Conservation (phyloP, 2,797 vertebrate genomes). For the Cyclopterus lumpus region DNA sequence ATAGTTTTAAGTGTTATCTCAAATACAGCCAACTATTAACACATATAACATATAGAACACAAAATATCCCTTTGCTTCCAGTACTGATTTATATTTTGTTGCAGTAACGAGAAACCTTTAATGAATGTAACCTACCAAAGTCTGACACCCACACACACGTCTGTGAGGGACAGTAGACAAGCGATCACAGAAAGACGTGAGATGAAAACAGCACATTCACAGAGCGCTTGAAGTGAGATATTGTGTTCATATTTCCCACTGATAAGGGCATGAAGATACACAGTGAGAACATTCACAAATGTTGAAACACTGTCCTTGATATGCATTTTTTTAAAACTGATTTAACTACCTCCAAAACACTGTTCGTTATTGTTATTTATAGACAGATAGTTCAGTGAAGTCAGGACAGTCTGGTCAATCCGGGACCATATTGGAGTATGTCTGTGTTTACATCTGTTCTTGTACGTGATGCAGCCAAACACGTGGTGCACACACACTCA, state of each 20-base stretch:
- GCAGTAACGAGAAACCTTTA: conserved; percentile 25
- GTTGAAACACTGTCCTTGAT: conserved; percentile 10
- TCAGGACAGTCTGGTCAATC: conserved; percentile 63
- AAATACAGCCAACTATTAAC: not conserved
- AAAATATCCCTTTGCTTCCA: conserved; percentile 13
- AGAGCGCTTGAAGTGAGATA: conserved; percentile 32
- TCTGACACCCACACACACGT: conserved; percentile 52
- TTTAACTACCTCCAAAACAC: not conserved
- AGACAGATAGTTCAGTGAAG: conserved; percentile 51
- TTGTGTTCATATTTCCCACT: conserved; percentile 25
- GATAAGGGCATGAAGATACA: conserved; percentile 27
- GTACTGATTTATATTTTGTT: conserved; percentile 23
- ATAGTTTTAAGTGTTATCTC: not conserved
- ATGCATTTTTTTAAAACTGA: no score
- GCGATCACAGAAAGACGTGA: conserved; percentile 26
- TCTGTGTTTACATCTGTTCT: conserved; percentile 73
- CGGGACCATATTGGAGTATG: conserved; percentile 65
- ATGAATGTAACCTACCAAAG: conserved; percentile 40
- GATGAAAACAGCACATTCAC: conserved; percentile 37
- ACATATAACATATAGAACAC: not conserved
- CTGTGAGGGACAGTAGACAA: conserved; percentile 46
- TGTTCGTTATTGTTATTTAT: conserved; percentile 33
- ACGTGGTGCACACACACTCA: conserved; percentile 47
- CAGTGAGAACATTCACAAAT: conserved; percentile 24
- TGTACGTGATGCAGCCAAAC: conserved; percentile 63